Conservation (phyloP, 1,140 invertebrate genomes). For the Pseudomyrmex sp. region DNA sequence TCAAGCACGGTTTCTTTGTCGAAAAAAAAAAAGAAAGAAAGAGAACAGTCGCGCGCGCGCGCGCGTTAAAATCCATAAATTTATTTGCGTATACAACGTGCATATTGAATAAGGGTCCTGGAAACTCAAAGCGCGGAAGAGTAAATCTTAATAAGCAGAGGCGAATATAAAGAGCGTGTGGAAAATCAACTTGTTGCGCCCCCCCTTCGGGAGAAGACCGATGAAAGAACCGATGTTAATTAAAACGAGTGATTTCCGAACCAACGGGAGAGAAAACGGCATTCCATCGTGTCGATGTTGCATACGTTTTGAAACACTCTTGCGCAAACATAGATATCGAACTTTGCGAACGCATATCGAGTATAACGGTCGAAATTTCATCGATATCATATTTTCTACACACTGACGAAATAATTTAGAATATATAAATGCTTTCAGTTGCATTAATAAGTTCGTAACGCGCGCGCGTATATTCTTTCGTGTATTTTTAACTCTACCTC, state of each 20-base stretch:
- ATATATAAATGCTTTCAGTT: not conserved
- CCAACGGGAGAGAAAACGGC: not conserved
- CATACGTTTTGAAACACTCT: not conserved
- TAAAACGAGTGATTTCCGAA: slow-evolving; percentile 11
- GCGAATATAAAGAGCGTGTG: slow-evolving; percentile 8
- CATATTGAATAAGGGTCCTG: not conserved
- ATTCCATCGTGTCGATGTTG: not conserved
- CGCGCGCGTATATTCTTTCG: too few species aligned
- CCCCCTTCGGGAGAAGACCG: not conserved
- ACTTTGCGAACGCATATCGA: too few species aligned
- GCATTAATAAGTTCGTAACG: not conserved
- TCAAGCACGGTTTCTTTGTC: not conserved
- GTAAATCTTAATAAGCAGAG: slow-evolving; percentile 21
- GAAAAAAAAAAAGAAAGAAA: not conserved
- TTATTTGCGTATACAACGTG: not conserved
- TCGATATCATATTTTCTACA: not conserved
- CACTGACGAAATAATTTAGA: not conserved
- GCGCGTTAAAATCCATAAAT: not conserved
- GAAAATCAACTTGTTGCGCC: slow-evolving; percentile 39
- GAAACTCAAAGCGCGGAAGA: not conserved
- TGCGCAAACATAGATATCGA: not conserved
- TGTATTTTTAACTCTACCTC: too few species aligned
- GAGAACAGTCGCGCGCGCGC: not conserved
- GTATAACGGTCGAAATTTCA: not conserved
- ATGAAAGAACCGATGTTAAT: slow-evolving; percentile 7